Percentiles rank a stretch among this genome's conserved stretches.
Conservation (phyloP, 2,797 vertebrate species). For the Lepilemur ruficaudatus region DNA sequence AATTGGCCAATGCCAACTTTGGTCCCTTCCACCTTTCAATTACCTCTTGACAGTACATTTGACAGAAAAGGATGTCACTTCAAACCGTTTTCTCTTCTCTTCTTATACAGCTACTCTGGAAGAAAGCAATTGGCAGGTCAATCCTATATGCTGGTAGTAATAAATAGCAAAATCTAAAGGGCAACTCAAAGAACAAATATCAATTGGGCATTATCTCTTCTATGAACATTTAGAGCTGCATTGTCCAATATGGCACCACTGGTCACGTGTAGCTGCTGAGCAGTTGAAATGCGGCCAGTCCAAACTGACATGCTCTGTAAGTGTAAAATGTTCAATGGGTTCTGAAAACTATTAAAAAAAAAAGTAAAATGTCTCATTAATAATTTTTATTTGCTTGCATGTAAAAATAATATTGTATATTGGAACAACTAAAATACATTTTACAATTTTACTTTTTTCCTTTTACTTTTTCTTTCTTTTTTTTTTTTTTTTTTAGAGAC, state of each 20-base stretch:
- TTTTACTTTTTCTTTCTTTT: neutral
- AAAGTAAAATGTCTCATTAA: neutral
- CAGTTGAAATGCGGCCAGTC: neutral
- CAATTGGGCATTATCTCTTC: neutral
- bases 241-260: neutral
- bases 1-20: constrained; percentile 58
- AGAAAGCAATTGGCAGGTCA: constrained; percentile 33
- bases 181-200: neutral
- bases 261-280: neutral
- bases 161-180: constrained; percentile 53
- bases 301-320: neutral
- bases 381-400: neutral
- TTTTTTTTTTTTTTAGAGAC: neutral
- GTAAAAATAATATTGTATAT: neutral
- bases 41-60: constrained; percentile 46
- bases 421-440: neutral
- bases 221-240: neutral
- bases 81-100: constrained; percentile 28
- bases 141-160: neutral
- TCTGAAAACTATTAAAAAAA: neutral
- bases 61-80: constrained; percentile 17
- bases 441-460: neutral
- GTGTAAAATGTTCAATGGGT: neutral
- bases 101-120: neutral
- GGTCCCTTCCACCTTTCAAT: constrained; percentile 63